Conservation (phyloP, 2,797 vertebrate species). For the Coendou prehensilis region DNA sequence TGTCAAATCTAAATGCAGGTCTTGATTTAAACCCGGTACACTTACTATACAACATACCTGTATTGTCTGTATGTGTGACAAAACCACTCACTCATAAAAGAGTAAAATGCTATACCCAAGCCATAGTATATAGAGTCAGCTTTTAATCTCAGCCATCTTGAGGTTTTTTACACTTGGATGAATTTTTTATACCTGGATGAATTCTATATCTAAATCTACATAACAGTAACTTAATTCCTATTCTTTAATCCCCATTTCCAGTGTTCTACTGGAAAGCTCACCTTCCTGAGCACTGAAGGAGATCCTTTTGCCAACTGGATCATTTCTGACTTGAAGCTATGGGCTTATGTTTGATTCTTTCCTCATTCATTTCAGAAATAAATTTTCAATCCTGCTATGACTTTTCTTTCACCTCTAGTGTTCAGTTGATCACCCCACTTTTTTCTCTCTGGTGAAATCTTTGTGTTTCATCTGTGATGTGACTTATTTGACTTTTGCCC, state of each 20-base stretch:
- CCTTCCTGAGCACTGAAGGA: background rate
- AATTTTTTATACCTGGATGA: too few species aligned
- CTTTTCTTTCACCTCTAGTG: background rate
- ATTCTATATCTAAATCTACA: background rate
- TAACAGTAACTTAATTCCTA: background rate
- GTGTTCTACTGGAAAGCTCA: background rate
- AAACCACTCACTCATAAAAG: background rate
- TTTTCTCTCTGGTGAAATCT: background rate
- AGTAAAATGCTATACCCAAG: background rate
- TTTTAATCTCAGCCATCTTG: background rate
- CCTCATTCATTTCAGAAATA: background rate
- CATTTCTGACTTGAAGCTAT: background rate
- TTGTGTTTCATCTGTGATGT: background rate
- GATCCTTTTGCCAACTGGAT: background rate
- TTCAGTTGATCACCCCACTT: background rate
- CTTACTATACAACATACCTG: background rate
- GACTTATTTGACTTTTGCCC: background rate
- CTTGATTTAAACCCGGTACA: background rate
- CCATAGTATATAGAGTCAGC: too few species aligned
- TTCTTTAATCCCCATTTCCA: background rate
- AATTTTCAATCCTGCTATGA: background rate
- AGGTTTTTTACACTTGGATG: background rate
- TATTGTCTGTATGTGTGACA: background rate
- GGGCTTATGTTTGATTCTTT: background rate
- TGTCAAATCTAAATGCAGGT: background rate